These are phyloP conservation scores for Chroicocephalus ridibundus DNA, from an alignment of 2,113 vertebrate species.

Conservation along the genomic window DNA sequence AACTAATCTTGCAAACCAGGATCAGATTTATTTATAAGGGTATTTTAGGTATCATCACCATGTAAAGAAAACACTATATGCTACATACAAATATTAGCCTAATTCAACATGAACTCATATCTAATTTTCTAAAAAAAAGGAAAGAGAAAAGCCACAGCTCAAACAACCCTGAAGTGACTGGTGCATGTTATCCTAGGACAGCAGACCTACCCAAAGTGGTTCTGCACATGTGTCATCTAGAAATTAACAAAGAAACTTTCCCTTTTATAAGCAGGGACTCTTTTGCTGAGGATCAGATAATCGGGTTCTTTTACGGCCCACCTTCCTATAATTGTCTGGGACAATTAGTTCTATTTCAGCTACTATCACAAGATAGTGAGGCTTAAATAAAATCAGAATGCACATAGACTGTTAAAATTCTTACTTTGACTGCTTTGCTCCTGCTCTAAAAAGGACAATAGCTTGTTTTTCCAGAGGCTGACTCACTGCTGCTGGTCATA, in stretches of 20 bases:
- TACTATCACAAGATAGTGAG: constrained; percentile 33
- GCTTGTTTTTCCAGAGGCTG: constrained; percentile 67
- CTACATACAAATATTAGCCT: background rate
- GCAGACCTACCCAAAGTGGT: background rate
- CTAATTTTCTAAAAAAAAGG: background rate
- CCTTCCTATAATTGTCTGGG: background rate
- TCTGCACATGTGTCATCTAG: background rate
- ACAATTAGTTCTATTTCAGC: background rate
- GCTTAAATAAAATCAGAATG: constrained; percentile 50
- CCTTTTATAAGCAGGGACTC: background rate
- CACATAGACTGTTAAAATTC: constrained; percentile 60
- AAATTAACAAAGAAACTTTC: background rate
- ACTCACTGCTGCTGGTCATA: constrained; percentile 68
- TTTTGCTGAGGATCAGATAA: background rate
- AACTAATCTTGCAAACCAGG: background rate
- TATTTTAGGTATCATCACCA: background rate
- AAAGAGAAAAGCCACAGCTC: background rate
- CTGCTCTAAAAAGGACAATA: constrained; percentile 67
- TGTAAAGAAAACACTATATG: background rate
- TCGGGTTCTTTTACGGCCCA: background rate
- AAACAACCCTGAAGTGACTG: background rate
- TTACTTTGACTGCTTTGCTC: constrained; percentile 69
- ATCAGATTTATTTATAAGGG: background rate
- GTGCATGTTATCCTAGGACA: background rate
- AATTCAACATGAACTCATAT: background rate